Base-by-base conservation (phyloP, 2,797 vertebrate genomes). In the Eulemur albifrons region DNA sequence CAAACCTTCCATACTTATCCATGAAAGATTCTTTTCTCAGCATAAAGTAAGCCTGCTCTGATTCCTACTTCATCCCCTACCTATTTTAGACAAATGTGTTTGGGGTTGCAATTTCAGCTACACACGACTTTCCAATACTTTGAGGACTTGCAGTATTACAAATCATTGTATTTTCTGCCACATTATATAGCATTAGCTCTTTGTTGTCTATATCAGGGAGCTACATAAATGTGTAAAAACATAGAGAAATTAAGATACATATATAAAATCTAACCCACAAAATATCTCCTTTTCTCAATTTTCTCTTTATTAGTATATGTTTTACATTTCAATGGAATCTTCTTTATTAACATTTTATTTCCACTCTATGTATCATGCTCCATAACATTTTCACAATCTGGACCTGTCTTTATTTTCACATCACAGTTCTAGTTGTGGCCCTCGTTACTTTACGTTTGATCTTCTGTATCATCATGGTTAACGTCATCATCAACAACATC, bases 221-320 rank as follows among this genome's bases (percentile, higher is more conserved):
- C 27, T 84, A 52, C 23, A 77, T 59, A 85, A 63, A 54, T 92
- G 23, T 69, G 40, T 89, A 92, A 57, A 91, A 77, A 86, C 45
- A 97, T 18, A 90, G 88, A 95, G 45, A 94, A 93, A 82, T 90
- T 94, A 73, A 43, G 67, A 38, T 52, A 76, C 59, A 72, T 43
- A 0, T 70, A 85, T 57, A 23, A 57, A 50, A 20, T 27, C 2
- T 52, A 76, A 25, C 73, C 59, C 13, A 61, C 88, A 80, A 87
- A 79, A 67, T 48, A 2, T 88, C 48, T 79, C 23, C 30, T 92
- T 89, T 95, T 70, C 30, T 93, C 18, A 69, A 21, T 96, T 85
- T 93, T 93, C 48, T 96, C 25, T 97, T 93, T 88, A 82, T 27
- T 90, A 72, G 52, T 95, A 20, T 83, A 63, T 75, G 15, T 72